Evolutionary conservation across 1,140 invertebrate species (phyloP), one percentile per base, ranked within the genome.

Genomic region (Philotrypesis tridentata): DNA sequence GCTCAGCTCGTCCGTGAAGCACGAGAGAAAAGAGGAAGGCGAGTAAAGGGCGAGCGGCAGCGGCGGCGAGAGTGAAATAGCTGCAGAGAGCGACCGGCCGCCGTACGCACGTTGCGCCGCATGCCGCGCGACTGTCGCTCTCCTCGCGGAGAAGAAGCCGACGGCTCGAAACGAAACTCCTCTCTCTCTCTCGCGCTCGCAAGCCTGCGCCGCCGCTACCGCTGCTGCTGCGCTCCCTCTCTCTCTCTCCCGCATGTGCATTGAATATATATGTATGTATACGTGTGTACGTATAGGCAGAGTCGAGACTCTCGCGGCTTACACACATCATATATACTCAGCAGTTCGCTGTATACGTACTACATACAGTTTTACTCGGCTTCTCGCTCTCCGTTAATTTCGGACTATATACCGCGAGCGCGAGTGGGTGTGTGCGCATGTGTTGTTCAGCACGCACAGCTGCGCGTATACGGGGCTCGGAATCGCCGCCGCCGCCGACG

Each of bases 51-150:
- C n/a, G n/a, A n/a, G 7, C 61, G 25, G 23, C 61, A 27, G 61
- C 61, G 25, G 23, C 25, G 27, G 27, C 23, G 12, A 65, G 8
- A 27, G 12, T 27, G 1, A 65, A 8, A 65, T 9, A 65, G 61
- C 9, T 25, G 25, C 61, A 65, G 67, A 33, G 37, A 82, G 75
- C 71, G 79, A 80, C 75, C 80, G 81, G 79, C 81, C 43, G 55
- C 83, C 84, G 80, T 87, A 85, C 88, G 87, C 86, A 86, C 88
- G 84, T 85, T 87, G 89, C 86, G 86, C 89, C 89, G 89, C 89
- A 85, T 89, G 86, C 86, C 87, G 88, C 87, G 88, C 87, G 89
- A 90, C 89, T 90, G 88, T 87, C 86, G 87, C 85, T 84, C 80
- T 82, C 80, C 83, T 82, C 70, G 74, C 23, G 23, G 60, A n/a